Evolutionary conservation across 2,113 vertebrate genomes (phyloP), one percentile per base, ranked within the genome.

Genomic region (Bubo bubo): DNA sequence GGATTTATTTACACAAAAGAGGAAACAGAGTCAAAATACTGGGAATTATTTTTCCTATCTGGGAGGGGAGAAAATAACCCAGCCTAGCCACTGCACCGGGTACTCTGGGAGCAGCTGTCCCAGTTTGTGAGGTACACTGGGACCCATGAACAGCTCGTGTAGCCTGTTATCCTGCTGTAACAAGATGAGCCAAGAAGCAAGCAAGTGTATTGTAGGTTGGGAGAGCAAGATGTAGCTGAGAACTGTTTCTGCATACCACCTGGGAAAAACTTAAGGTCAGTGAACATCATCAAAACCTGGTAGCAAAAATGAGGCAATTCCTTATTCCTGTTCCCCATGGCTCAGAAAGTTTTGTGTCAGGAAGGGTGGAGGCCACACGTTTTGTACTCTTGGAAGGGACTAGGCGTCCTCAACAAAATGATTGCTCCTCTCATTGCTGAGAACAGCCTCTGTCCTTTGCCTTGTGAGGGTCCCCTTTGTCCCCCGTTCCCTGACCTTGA

Each of bases 301-400:
- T 79, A 74, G 92, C 50, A 85, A 88, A 79, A 95, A 49, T 26
- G n/a, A 95, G 91, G 91, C 89, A 96, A 95, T 49, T 94, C 86
- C 84, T 95, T 95, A 93, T 90, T 95, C 79, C 89, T 79, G 52
- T 94, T 95, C 89, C 74, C 41, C 9, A 0, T 24, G 50, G 86
- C 81, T 94, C 79, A 30, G 73, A 87, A 91, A 89, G 66, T 23
- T 95, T 85, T 68, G 8, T 5, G 4, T 79, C 89, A 95, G 93
- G 95, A 97, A 97, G 94, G 94, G 94, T 76, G 95, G 93, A 95
- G 92, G 49, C 37, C 0, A 60, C 0, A 3, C 2, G 0, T 67
- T 94, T 85, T 95, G 95, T 91, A 58, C 94, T 95, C 84, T 86
- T 91, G 93, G 91, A 97, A 89, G 58, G 95, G 92, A 95, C 96